A percentile compares a stretch with the other conserved stretches of the same genome.
phyloP scores from a whole-genome alignment of 2,797 vertebrate genomes.

The Pseudochirops corinnae region DNA sequence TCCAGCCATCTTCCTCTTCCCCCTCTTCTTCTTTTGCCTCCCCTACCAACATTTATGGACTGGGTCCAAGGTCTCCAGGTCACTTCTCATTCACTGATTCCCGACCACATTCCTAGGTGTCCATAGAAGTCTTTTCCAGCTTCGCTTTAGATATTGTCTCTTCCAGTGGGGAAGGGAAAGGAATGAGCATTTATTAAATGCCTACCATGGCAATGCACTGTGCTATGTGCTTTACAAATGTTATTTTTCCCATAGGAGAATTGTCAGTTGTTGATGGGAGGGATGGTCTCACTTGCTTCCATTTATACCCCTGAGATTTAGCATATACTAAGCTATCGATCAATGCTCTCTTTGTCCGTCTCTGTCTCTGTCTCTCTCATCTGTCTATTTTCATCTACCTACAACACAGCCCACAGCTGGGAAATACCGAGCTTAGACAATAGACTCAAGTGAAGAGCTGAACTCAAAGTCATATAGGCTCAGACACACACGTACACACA shows the following conservation, averaged over 20 bases:
- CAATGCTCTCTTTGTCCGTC: background rate
- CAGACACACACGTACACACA: background rate
- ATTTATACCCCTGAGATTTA: background rate
- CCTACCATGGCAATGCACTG: background rate
- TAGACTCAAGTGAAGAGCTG: background rate
- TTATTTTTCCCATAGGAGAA: background rate
- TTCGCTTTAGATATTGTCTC: background rate
- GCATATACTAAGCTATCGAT: background rate
- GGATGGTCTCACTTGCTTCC: background rate
- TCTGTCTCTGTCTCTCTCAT: background rate
- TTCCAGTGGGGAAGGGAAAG: background rate
- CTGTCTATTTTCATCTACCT: background rate
- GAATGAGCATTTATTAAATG: background rate
- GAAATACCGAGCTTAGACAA: background rate
- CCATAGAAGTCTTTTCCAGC: background rate
- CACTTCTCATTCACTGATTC: background rate
- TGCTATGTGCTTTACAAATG: background rate
- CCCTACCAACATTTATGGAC: background rate
- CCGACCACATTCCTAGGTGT: background rate
- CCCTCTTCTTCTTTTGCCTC: background rate
- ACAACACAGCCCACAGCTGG: too few relatives aligned
- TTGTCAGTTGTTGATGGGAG: background rate
- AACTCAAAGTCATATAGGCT: background rate
- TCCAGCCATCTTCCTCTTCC: background rate
- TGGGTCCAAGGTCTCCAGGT: background rate